Evolutionary conservation across 92 coral and sea anemone genomes (phyloP).

Genomic region (Epizoanthus stellaris): DNA sequence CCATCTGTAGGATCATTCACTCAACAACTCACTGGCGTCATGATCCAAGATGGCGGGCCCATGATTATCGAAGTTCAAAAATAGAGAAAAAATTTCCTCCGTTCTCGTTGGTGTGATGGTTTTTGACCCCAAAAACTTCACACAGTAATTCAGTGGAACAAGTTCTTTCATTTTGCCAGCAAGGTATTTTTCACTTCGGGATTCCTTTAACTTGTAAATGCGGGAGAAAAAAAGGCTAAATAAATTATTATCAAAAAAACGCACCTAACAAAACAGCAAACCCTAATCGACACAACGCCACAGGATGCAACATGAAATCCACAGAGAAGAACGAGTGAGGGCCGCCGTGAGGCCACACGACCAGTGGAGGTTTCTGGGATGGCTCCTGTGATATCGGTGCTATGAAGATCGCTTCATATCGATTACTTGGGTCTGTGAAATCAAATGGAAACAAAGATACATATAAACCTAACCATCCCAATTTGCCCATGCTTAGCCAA

Average conservation of each 20-base stretch:
- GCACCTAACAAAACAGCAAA: conserved; percentile 85
- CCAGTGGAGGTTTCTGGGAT: conserved; percentile 58
- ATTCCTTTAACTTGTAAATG: too few species aligned
- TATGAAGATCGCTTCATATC: conserved; percentile 77
- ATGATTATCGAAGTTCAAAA: too few species aligned
- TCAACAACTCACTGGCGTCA: too few species aligned
- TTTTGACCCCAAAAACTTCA: too few species aligned
- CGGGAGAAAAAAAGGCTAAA: too few species aligned
- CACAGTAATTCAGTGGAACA: too few species aligned
- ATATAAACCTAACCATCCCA: not conserved
- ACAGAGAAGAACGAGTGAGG: conserved; percentile 68
- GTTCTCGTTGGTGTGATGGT: too few species aligned
- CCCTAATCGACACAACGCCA: conserved; percentile 80
- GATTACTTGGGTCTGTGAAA: conserved; percentile 65
- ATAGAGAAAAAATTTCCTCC: too few species aligned
- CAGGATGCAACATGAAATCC: conserved; percentile 58
- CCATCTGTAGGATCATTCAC: too few species aligned
- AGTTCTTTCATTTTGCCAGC: too few species aligned
- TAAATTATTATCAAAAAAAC: not conserved
- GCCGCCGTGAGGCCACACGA: conserved; percentile 91
- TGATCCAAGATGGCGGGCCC: too few species aligned
- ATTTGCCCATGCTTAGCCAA: not conserved
- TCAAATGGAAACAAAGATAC: not conserved
- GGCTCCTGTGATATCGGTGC: conserved; percentile 54
- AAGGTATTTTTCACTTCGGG: too few species aligned